These are phyloP conservation scores for Melanostoma mellinum DNA, from an alignment of 2,888 invertebrate genomes.

Conservation along the genomic window DNA sequence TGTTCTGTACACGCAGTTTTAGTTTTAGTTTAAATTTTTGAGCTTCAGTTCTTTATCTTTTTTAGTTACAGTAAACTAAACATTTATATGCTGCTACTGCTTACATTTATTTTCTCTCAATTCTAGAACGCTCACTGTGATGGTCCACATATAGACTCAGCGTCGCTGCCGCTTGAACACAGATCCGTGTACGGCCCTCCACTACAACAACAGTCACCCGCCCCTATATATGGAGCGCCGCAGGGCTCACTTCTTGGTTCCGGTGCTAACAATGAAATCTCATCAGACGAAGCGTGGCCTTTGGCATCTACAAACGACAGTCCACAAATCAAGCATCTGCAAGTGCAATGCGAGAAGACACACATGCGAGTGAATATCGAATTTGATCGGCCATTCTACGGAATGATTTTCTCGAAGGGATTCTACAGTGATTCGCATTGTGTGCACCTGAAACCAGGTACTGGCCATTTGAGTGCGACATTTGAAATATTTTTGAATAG, in stretches of 20 bases:
- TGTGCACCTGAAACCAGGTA: conserved; percentile 94
- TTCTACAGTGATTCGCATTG: conserved; percentile 96
- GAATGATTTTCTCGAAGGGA: conserved; percentile 97
- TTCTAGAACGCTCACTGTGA: conserved; percentile 89
- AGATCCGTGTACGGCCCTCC: conserved; percentile 90
- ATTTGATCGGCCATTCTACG: conserved; percentile 96
- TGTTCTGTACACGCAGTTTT: too few relatives aligned
- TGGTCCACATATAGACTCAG: conserved; percentile 90
- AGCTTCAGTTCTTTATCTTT: neutral
- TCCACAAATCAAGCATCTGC: conserved; percentile 95
- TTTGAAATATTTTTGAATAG: conserved; percentile 96
- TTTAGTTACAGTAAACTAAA: neutral
- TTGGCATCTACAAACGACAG: conserved; percentile 91
- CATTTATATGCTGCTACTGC: neutral
- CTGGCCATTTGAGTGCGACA: conserved; percentile 94
- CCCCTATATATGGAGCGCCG: conserved; percentile 82
- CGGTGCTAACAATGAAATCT: conserved; percentile 82
- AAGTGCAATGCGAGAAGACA: conserved; percentile 97
- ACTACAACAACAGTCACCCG: conserved; percentile 84
- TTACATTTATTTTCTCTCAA: neutral
- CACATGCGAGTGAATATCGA: conserved; percentile 97
- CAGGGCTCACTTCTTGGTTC: conserved; percentile 76
- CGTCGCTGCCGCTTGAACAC: conserved; percentile 91
- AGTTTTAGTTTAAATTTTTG: neutral
- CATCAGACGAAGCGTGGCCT: conserved; percentile 93